Percentiles rank a stretch among this genome's conserved stretches.
These are phyloP conservation scores for Vanessa cardui DNA, from an alignment of 2,888 invertebrate genomes.

Conservation along the genomic window DNA sequence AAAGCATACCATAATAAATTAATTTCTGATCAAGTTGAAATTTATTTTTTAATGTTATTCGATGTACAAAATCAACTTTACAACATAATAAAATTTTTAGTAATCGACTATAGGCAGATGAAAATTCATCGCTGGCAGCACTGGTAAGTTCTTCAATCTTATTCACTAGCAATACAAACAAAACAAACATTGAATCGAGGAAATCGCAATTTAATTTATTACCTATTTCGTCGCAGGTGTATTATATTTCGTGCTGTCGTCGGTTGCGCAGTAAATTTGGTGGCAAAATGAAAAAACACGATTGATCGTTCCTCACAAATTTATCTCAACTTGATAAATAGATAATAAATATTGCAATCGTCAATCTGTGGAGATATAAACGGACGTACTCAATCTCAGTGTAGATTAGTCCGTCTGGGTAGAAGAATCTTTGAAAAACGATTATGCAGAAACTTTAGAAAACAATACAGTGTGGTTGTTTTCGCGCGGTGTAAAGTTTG, in stretches of 20 bases:
- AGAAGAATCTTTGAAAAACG: constrained; percentile 52
- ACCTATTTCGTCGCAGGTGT: constrained; percentile 21
- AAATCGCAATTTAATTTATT: constrained; percentile 26
- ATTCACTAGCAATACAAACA: constrained; percentile 35
- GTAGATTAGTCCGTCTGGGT: constrained; percentile 81
- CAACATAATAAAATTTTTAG: too few relatives aligned
- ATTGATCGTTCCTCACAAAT: constrained; percentile 16
- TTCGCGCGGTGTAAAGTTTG: constrained; percentile 15
- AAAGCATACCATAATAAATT: too few relatives aligned
- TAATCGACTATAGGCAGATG: background rate
- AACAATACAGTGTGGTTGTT: constrained; percentile 11
- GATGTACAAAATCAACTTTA: too few relatives aligned
- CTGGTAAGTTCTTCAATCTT: background rate
- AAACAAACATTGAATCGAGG: constrained; percentile 25
- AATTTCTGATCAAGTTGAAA: too few relatives aligned
- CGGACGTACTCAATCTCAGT: constrained; percentile 82
- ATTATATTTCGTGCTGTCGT: constrained; percentile 21
- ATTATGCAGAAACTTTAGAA: constrained; percentile 49
- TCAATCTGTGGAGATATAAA: constrained; percentile 47
- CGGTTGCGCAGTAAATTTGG: constrained; percentile 20
- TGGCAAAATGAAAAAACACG: constrained; percentile 27
- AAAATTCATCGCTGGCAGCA: background rate
- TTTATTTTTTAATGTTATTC: too few relatives aligned
- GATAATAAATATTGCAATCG: constrained; percentile 35
- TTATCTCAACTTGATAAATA: constrained; percentile 16